These are phyloP conservation scores for Pseudanteris insignis DNA, from an alignment of 2,888 invertebrate genomes.

Conservation along the genomic window DNA sequence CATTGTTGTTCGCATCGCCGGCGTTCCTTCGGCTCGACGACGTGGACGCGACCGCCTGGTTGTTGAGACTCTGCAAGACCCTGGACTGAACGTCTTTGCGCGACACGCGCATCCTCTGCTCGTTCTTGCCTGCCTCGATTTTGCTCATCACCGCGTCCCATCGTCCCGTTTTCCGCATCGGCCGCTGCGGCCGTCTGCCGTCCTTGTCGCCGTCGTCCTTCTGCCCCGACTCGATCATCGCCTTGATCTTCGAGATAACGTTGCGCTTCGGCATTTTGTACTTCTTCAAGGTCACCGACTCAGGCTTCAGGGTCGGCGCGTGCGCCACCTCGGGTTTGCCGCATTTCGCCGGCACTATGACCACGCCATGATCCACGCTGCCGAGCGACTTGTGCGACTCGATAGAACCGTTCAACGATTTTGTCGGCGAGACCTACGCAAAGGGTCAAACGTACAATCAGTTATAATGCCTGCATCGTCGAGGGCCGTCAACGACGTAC, in stretches of 20 bases:
- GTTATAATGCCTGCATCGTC: no score
- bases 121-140: constrained; percentile 77
- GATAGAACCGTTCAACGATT: constrained; percentile 22
- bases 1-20: constrained; percentile 59
- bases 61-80: constrained; percentile 67
- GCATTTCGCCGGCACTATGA: constrained; percentile 10
- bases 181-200: constrained; percentile 69
- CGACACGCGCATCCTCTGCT: constrained; percentile 76
- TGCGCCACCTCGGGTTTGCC: constrained; percentile 16
- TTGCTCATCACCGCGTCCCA: constrained; percentile 89
- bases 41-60: constrained; percentile 49
- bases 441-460: constrained; percentile 29
- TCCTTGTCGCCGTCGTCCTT: constrained; percentile 71
- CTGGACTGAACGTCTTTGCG: constrained; percentile 89
- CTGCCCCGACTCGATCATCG: constrained; percentile 73
- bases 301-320: constrained; percentile 48
- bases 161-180: constrained; percentile 73
- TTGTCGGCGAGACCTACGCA: constrained; percentile 31
- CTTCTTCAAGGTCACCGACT: constrained; percentile 69
- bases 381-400: constrained; percentile 17
- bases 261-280: constrained; percentile 82
- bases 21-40: constrained; percentile 49
- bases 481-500: no score
- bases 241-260: constrained; percentile 80
- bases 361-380: constrained; percentile 5